Base-by-base conservation (phyloP, 2,113 vertebrate species). In the Pygoscelis antarcticus region DNA sequence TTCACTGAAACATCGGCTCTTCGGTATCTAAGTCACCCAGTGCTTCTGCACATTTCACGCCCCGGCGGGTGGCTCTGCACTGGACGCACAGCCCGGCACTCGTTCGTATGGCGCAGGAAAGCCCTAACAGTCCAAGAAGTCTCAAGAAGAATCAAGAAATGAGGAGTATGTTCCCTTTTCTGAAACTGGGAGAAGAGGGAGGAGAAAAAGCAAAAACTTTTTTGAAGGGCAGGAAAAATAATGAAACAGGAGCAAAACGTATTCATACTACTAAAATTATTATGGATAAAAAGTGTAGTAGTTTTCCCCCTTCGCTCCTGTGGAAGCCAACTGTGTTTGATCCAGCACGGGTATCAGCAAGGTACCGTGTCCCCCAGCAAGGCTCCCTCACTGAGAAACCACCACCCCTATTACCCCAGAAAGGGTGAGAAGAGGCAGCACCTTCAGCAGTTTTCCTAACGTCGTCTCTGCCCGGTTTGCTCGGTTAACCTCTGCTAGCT, bases 31-130 rank as follows among this genome's bases (percentile, higher is more conserved):
- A 16, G n/a, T 9, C 44, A 47, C 49, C 18, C 49, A 8, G 13
- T 7, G 47, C 21, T 19, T 9, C 77, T 47, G 70, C 16, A 6
- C 15, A 7, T 4, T 27, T 30, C 46, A n/a, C 3, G 4, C 19
- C 16, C 57, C 0, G 0, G 34, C 9, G 10, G 7, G 61, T 12
- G 47, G n/a, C 38, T 72, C 62, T 52, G 82, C 3, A 18, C 68
- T 36, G 88, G 42, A 68, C 7, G 25, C 20, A 7, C 18, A 87
- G 62, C 71, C 52, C 19, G 8, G 66, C 57, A 20, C 68, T 18
- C 6, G 2, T 17, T 32, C 4, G 4, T 4, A 18, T 1, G 16
- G n/a, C 4, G 2, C 52, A 25, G 36, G 7, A 51, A 42, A 38
- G 74, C 44, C 30, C 60, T 16, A 13, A 18, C 11, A 69, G 49